phyloP scores from a whole-genome alignment of 2,113 vertebrate species.

The Platichthys stellatus region DNA sequence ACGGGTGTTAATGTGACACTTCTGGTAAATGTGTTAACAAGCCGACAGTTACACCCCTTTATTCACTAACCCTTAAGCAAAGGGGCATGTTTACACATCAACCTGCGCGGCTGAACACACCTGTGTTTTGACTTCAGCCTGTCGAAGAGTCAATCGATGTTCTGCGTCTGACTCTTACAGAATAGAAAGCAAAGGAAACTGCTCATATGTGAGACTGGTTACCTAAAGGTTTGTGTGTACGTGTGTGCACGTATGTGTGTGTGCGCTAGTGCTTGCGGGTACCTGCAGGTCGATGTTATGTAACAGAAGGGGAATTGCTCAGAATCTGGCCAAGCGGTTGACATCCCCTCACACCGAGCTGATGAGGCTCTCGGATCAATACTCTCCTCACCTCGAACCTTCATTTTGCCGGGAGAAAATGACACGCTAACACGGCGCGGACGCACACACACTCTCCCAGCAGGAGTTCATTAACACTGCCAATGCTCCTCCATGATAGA shows the following conservation, averaged over 20 bases:
- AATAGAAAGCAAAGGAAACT: conserved; percentile 38
- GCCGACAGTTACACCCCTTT: conserved; percentile 8
- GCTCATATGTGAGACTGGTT: conserved; percentile 16
- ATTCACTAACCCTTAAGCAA: conserved; percentile 48
- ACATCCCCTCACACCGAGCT: conserved; percentile 63
- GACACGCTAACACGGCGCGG: conserved; percentile 17
- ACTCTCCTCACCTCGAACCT: conserved; percentile 64
- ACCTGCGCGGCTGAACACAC: conserved; percentile 41
- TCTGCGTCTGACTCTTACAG: conserved; percentile 35
- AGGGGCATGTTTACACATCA: conserved; percentile 41
- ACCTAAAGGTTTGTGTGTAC: conserved; percentile 21
- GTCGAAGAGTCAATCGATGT: conserved; percentile 61
- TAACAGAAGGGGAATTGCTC: conserved; percentile 56
- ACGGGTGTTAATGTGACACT: conserved; percentile 50
- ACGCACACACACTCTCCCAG: conserved; percentile 41
- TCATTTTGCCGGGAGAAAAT: conserved; percentile 50
- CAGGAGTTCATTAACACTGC: conserved; percentile 68
- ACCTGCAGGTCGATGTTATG: conserved; percentile 62
- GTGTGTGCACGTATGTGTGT: conserved; percentile 15
- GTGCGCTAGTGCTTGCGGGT: neutral
- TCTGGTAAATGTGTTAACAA: conserved; percentile 45
- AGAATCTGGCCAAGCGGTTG: conserved; percentile 56
- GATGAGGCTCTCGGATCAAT: conserved; percentile 76
- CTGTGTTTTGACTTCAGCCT: conserved; percentile 57
- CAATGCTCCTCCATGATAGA: conserved; percentile 65